Evolutionary conservation across 2,113 vertebrate species (phyloP).

Genomic region (Perognathus longimembris): DNA sequence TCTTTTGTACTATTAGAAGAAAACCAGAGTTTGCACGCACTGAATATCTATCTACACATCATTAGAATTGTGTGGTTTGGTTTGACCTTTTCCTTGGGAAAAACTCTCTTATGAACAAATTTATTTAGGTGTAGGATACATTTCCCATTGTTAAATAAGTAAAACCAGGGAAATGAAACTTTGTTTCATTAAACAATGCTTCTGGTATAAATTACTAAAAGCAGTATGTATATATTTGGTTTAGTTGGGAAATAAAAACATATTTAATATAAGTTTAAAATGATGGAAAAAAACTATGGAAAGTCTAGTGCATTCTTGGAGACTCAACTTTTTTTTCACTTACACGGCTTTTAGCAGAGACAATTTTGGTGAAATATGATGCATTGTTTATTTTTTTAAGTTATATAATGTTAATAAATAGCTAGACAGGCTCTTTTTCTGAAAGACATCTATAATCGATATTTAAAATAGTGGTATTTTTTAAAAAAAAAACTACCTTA

Average conservation of each 20-base stretch:
- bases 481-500: constrained; percentile 6
- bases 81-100: constrained; percentile 3
- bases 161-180: constrained; percentile 30
- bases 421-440: constrained; percentile 66
- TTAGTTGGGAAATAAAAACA: constrained; percentile 39
- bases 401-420: constrained; percentile 71
- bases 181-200: constrained; percentile 51
- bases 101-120: constrained; percentile 55
- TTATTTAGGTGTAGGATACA: constrained; percentile 66
- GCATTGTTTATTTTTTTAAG: constrained; percentile 72
- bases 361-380: constrained; percentile 69
- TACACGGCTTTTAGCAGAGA: constrained; percentile 44
- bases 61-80: not conserved
- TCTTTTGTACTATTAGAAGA: constrained; percentile 43
- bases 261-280: constrained; percentile 61
- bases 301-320: constrained; percentile 59
- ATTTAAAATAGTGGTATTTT: constrained; percentile 61
- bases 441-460: constrained; percentile 52
- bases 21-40: constrained; percentile 43
- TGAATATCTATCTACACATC: not conserved
- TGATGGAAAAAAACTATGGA: constrained; percentile 46
- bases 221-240: constrained; percentile 40
- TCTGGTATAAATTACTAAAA: constrained; percentile 53
- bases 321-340: constrained; percentile 59
- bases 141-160: constrained; percentile 45